phyloP scores from a whole-genome alignment of 2,888 invertebrate species.

The Lypha dubia region DNA sequence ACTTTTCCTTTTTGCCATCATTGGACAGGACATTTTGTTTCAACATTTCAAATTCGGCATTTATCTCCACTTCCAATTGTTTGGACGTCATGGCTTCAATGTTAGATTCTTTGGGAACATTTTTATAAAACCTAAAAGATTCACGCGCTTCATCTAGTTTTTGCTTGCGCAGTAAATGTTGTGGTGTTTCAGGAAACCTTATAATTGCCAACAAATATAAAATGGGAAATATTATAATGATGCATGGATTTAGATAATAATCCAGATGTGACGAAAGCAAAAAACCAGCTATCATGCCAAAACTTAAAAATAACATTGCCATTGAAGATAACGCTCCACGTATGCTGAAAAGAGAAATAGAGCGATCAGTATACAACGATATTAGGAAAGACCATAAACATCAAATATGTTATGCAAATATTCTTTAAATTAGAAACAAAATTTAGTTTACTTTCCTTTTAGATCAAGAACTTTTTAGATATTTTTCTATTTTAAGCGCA shows the following conservation, averaged over 20 bases:
- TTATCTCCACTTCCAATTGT: conserved; percentile 71
- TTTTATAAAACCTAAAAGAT: conserved; percentile 79
- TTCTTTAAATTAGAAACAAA: too few relatives aligned
- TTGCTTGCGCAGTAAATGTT: conserved; percentile 76
- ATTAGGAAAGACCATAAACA: not conserved
- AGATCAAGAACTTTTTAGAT: too few relatives aligned
- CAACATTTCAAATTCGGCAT: conserved; percentile 64
- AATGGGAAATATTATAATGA: conserved; percentile 78
- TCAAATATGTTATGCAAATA: conserved; percentile 30
- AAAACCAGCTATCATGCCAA: conserved; percentile 79
- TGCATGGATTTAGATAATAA: conserved; percentile 78
- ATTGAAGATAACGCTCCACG: conserved; percentile 81
- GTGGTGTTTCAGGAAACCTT: conserved; percentile 80
- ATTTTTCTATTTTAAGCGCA: too few relatives aligned
- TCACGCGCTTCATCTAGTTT: conserved; percentile 75
- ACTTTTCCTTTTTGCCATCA: conserved; percentile 52
- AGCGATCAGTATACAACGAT: too few relatives aligned
- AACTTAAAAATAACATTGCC: conserved; percentile 78
- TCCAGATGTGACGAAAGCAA: conserved; percentile 78
- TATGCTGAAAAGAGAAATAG: conserved; percentile 74
- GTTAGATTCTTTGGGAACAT: conserved; percentile 73
- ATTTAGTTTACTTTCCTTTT: too few relatives aligned
- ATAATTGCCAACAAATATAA: conserved; percentile 75
- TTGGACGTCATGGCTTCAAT: conserved; percentile 73
- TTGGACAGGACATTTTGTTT: conserved; percentile 47